Base-by-base conservation (phyloP, 2,888 invertebrate genomes). In the Stenodera caucasica region DNA sequence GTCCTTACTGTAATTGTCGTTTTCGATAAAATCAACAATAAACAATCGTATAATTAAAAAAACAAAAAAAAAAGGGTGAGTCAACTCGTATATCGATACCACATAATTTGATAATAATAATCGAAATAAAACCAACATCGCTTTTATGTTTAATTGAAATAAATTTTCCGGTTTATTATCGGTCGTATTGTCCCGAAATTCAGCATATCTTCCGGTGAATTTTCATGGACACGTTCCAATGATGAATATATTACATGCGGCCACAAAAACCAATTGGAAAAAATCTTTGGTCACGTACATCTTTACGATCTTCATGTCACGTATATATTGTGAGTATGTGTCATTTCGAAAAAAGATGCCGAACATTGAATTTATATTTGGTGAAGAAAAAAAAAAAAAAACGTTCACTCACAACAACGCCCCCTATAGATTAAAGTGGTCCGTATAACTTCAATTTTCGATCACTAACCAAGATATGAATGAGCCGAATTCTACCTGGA, bases 261-360 rank as follows among this genome's bases (percentile, higher is more conserved):
- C 45, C 18, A 53, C 14, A 53, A 53, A 52, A 53, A 23, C 26
- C 18, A 9, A 35, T 12, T 21, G 15, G 9, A 49, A 58, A 53
- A 53, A 58, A 53, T 58, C 53, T 49, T 58, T 30, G 53, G 53
- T 53, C 58, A 58, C 53, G 58, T 58, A 30, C 33, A 40, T 30
- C 49, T 23, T 49, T 35, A 15, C 33, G 15, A 35, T 53, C 32
- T 58, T 53, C 58, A 58, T 32, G 49, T 58, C 58, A 58, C 58
- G 58, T 58, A 58, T 49, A 21, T 21, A 32, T 40, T 53, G 21
- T n/a, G n/a, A n/a, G 11, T 53, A 57, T 52, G 57, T 57, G 53
- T 53, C 33, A 53, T 32, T 53, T 33, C 21, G 18, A 9, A 40
- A 21, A 45, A 45, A 18, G 11, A 40, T 11, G 11, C 6, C 35